Percentiles rank a stretch among this genome's conserved stretches.
Evolutionary conservation across 2,113 vertebrate genomes (phyloP).

Genomic region (Malurus cyaneus): DNA sequence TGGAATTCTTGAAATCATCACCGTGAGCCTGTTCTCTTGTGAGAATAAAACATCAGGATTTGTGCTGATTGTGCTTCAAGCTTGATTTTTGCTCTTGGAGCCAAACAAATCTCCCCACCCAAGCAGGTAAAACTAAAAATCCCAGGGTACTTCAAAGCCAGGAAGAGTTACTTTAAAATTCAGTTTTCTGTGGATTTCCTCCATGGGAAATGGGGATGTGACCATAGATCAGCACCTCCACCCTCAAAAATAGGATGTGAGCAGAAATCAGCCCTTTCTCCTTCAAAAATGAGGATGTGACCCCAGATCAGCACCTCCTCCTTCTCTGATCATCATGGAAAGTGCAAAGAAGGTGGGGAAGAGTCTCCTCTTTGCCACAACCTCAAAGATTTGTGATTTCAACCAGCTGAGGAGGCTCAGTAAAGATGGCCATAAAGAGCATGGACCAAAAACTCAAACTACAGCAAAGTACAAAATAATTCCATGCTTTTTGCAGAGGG

Average conservation of each 20-base stretch:
- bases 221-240: background rate
- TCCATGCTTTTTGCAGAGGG: background rate
- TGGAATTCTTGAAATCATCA: too few species aligned
- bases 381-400: fast-evolving
- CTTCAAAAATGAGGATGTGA: background rate
- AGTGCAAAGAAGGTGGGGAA: background rate
- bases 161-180: too few species aligned
- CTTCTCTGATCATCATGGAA: fast-evolving
- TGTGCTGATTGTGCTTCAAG: too few species aligned
- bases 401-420: background rate
- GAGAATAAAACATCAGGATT: too few species aligned
- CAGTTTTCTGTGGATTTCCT: too few species aligned
- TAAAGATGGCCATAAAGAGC: background rate
- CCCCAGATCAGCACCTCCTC: background rate
- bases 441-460: background rate
- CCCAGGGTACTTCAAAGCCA: too few species aligned
- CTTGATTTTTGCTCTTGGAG: too few species aligned
- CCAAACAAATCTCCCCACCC: too few species aligned
- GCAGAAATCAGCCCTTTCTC: background rate
- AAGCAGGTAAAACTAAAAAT: too few species aligned
- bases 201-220: background rate
- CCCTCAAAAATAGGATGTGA: background rate
- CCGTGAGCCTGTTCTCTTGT: too few species aligned
- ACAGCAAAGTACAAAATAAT: background rate
- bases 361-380: background rate